phyloP scores from a whole-genome alignment of 2,797 vertebrate species.

The Mus spretus region DNA sequence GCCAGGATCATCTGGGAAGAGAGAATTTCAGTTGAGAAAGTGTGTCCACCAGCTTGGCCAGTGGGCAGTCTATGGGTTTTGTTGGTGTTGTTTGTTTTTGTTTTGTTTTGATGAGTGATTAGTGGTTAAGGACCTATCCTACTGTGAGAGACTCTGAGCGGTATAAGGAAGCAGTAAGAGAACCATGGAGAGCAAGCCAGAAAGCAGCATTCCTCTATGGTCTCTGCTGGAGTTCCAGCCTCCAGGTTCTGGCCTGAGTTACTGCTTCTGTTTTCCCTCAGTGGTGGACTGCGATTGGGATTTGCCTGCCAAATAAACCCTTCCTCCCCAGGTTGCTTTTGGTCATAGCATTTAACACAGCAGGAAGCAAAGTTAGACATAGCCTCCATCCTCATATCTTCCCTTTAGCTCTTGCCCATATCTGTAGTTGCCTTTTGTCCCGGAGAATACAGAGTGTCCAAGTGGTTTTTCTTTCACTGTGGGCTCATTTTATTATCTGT shows the following conservation, averaged over 20 bases:
- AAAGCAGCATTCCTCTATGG: background rate
- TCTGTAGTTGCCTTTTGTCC: background rate
- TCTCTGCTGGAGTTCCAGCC: background rate
- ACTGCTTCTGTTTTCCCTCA: background rate
- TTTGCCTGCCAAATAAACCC: background rate
- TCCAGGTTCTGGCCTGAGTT: background rate
- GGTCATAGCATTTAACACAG: background rate
- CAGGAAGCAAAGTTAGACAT: background rate
- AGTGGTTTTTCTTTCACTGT: background rate
- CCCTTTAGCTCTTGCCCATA: background rate
- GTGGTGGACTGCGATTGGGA: too few relatives aligned
- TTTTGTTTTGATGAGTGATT: too few relatives aligned
- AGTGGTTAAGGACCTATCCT: background rate
- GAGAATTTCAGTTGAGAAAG: background rate
- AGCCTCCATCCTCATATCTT: background rate
- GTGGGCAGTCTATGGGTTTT: background rate
- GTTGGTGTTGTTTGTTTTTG: background rate
- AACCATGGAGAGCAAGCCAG: background rate
- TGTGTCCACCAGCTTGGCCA: background rate
- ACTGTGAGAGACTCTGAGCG: background rate
- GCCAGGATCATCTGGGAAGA: background rate
- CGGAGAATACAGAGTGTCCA: background rate
- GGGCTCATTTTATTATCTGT: conserved; percentile 39
- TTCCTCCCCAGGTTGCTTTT: background rate
- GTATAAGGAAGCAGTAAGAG: background rate